Percentiles rank a stretch among this genome's conserved stretches.
Conservation (phyloP, 2,888 invertebrate genomes). For the Drosophila vallismaia region DNA sequence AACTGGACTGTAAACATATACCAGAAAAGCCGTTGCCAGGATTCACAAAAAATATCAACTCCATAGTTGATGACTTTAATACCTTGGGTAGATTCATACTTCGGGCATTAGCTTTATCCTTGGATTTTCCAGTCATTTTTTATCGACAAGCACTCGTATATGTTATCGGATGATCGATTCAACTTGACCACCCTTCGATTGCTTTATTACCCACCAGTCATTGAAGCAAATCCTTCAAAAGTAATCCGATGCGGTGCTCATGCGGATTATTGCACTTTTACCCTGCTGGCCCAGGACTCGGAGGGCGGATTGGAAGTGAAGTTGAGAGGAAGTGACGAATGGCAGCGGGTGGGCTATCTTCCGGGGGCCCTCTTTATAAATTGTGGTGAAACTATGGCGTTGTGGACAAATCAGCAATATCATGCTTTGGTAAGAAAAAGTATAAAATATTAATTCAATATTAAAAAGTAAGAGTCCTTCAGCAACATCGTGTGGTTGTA, state of each 20-base stretch:
- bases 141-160: slow-evolving; percentile 87
- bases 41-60: slow-evolving; percentile 87
- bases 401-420: slow-evolving; percentile 89
- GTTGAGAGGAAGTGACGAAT: slow-evolving; percentile 87
- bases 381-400: slow-evolving; percentile 90
- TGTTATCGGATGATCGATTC: slow-evolving; percentile 86
- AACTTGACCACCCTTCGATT: slow-evolving; percentile 89
- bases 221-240: slow-evolving; percentile 86
- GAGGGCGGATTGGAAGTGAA: slow-evolving; percentile 89
- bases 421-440: slow-evolving; percentile 87
- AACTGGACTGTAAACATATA: slow-evolving; percentile 86
- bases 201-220: slow-evolving; percentile 89
- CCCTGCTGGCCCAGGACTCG: slow-evolving; percentile 89
- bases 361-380: slow-evolving; percentile 91
- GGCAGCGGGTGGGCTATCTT: slow-evolving; percentile 90
- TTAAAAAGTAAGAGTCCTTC: background rate
- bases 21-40: slow-evolving; percentile 89
- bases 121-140: slow-evolving; percentile 87
- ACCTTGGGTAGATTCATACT: slow-evolving; percentile 87
- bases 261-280: slow-evolving; percentile 90
- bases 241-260: slow-evolving; percentile 88
- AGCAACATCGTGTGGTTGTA: slow-evolving; percentile 90
- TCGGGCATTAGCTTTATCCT: slow-evolving; percentile 86
- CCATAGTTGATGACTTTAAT: slow-evolving; percentile 88
- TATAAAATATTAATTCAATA: no score